A percentile compares a stretch with the other conserved stretches of the same genome.
Conservation (phyloP, 2,113 vertebrate genomes). For the Limnothrissa miodon region DNA sequence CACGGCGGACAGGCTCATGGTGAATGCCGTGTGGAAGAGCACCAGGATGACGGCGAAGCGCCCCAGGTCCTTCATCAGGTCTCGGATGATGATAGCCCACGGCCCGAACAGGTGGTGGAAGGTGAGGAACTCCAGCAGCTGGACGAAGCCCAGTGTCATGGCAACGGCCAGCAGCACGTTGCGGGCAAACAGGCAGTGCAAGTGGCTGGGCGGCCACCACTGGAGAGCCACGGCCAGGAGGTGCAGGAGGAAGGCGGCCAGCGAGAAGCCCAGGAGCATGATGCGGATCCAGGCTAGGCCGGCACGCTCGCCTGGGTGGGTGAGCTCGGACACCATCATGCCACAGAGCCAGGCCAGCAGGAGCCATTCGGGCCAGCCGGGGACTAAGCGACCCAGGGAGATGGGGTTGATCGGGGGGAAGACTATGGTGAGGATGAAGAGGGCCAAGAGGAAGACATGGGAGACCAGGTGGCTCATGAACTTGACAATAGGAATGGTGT, state of each 20-base stretch:
- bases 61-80: slow-evolving; percentile 66
- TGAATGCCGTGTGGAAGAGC: slow-evolving; percentile 62
- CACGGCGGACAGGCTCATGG: slow-evolving; percentile 58
- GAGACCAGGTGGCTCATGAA: slow-evolving; percentile 67
- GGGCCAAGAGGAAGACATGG: slow-evolving; percentile 57
- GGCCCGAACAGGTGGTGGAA: slow-evolving; percentile 68
- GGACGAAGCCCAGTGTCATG: slow-evolving; percentile 62
- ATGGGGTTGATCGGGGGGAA: slow-evolving; percentile 58
- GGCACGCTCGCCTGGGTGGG: slow-evolving; percentile 50
- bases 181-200: slow-evolving; percentile 60
- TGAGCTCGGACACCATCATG: slow-evolving; percentile 60
- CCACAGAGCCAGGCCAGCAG: slow-evolving; percentile 60
- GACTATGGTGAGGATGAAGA: slow-evolving; percentile 62
- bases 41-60: slow-evolving; percentile 62
- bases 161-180: slow-evolving; percentile 61
- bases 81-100: slow-evolving; percentile 64
- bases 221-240: slow-evolving; percentile 53
- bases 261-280: slow-evolving; percentile 56
- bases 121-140: slow-evolving; percentile 65
- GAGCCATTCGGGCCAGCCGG: slow-evolving; percentile 60
- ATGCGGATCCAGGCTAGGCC: slow-evolving; percentile 63
- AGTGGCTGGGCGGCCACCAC: slow-evolving; percentile 25
- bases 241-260: slow-evolving; percentile 55
- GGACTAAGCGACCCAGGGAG: slow-evolving; percentile 46
- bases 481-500: slow-evolving; percentile 62